Conservation (phyloP, 2,113 vertebrate species). For the Cyrtonyx montezumae region DNA sequence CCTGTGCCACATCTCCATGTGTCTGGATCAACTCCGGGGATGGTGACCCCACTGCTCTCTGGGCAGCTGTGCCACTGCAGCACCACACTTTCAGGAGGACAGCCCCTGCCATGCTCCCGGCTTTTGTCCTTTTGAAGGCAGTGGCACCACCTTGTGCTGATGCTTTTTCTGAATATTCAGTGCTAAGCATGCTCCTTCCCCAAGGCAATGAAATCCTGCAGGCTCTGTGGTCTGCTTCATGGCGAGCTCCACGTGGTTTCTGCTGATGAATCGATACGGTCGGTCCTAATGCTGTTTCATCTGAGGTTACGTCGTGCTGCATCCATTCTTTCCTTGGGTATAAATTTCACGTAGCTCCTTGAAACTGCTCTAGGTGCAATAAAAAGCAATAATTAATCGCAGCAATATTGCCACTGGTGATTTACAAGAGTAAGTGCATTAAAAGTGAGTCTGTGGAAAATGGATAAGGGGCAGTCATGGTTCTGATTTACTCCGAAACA, state of each 20-base stretch:
- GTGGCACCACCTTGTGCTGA: rapidly evolving
- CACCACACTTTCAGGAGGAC: too few species aligned
- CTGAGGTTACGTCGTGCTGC: neutral
- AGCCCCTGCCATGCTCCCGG: neutral
- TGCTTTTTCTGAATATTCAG: neutral
- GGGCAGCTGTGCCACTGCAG: too few species aligned
- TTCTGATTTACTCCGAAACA: neutral
- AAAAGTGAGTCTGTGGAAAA: neutral
- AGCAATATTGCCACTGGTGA: neutral
- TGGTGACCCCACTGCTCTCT: too few species aligned
- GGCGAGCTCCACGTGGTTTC: neutral
- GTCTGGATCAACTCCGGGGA: too few species aligned
- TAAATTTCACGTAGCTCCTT: slow-evolving; percentile 24
- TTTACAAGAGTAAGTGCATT: neutral
- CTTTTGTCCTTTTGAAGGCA: neutral
- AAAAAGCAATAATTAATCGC: neutral
- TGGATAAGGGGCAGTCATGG: neutral
- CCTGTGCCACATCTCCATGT: too few species aligned
- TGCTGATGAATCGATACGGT: neutral
- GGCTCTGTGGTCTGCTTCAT: neutral
- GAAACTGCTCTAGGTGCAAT: neutral
- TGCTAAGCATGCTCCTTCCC: neutral
- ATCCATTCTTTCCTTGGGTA: neutral
- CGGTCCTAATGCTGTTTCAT: neutral
- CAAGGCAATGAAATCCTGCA: neutral